Conservation (phyloP, 2,888 invertebrate species). For the Allolobophora icterica region DNA sequence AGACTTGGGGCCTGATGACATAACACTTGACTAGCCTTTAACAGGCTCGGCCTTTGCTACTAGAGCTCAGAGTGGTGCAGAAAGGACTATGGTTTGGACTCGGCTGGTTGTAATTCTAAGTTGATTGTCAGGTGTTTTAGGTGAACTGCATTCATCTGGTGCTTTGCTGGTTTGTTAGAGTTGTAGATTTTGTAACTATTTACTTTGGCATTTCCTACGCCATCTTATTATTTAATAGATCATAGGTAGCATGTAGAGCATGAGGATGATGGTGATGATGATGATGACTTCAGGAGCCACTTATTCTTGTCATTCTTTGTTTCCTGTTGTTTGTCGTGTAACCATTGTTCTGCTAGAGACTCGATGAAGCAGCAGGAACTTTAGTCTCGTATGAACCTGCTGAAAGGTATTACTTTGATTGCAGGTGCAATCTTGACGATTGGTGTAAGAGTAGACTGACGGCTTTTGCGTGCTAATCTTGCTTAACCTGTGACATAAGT, state of each 20-base stretch:
- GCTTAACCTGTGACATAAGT: not conserved
- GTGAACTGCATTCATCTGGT: not conserved
- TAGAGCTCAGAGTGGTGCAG: not conserved
- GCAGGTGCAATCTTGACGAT: not conserved
- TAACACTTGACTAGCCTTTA: no score
- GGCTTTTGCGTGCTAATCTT: not conserved
- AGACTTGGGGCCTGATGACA: no score
- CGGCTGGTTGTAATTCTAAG: not conserved
- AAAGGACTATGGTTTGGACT: not conserved
- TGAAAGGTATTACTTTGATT: not conserved
- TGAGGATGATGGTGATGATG: not conserved
- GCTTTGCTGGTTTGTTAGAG: not conserved
- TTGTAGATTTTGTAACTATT: not conserved
- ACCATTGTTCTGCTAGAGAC: not conserved
- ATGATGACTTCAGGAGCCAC: not conserved
- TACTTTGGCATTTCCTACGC: not conserved
- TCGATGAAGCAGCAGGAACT: not conserved
- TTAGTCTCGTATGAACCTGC: not conserved
- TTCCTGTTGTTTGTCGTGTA: not conserved
- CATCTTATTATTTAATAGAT: conserved; percentile 1
- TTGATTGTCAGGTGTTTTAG: not conserved
- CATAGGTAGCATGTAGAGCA: not conserved
- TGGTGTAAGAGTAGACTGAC: not conserved
- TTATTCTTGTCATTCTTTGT: not conserved
- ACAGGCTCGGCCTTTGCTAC: not conserved